phyloP scores from a whole-genome alignment of 2,888 invertebrate species.

The Caenorhabditis afra region DNA sequence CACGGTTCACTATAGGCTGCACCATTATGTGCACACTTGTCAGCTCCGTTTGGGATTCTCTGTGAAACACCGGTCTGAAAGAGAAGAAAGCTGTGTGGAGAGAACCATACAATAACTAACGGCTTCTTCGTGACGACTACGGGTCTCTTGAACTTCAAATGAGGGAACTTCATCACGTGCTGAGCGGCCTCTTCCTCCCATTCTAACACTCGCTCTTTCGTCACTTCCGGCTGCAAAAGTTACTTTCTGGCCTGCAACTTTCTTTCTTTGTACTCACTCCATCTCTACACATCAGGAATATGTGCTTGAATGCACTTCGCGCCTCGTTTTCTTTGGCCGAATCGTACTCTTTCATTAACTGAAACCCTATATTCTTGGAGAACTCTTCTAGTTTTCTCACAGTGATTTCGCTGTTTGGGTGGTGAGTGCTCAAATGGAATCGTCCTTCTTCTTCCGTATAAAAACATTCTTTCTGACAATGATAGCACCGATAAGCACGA shows the following conservation, averaged over 20 bases:
- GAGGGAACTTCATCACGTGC: slow-evolving; percentile 32
- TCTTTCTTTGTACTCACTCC: slow-evolving; percentile 27
- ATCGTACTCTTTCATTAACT: slow-evolving; percentile 37
- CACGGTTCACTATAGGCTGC: not conserved
- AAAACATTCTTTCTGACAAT: slow-evolving; percentile 63
- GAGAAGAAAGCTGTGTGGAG: not conserved
- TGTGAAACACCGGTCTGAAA: slow-evolving; percentile 13
- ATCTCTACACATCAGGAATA: slow-evolving; percentile 51
- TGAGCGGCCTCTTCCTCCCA: slow-evolving; percentile 39
- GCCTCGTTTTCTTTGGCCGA: slow-evolving; percentile 17
- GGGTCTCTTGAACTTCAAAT: slow-evolving; percentile 44
- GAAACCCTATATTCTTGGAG: slow-evolving; percentile 2
- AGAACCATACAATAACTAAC: slow-evolving; percentile 2
- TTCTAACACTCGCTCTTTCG: slow-evolving; percentile 19
- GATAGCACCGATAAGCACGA: slow-evolving; percentile 60
- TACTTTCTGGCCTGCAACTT: not conserved
- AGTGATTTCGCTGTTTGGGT: slow-evolving; percentile 25
- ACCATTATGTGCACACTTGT: slow-evolving; percentile 12
- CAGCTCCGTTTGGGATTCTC: slow-evolving; percentile 29
- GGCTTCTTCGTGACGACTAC: slow-evolving; percentile 30
- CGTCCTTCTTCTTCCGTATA: slow-evolving; percentile 64
- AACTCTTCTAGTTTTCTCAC: not conserved
- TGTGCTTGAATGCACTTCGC: slow-evolving; percentile 19
- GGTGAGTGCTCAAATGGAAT: slow-evolving; percentile 56
- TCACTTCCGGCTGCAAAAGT: slow-evolving; percentile 34